phyloP scores from a whole-genome alignment of 1,140 invertebrate species.

The Cheumatopsyche charites region DNA sequence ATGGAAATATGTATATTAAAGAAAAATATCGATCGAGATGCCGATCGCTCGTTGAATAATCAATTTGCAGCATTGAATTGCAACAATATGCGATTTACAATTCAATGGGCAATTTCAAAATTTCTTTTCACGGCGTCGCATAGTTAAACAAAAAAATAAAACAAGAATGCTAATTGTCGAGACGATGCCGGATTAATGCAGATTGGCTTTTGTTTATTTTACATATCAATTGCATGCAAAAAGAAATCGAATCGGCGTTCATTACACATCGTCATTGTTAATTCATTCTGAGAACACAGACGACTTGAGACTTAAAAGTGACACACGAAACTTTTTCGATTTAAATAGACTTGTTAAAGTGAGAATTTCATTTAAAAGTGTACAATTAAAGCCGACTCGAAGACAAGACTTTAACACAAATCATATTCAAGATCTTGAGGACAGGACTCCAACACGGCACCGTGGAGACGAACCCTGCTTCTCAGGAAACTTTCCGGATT shows the following conservation, averaged over 20 bases:
- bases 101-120: conserved; percentile 9
- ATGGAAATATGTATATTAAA: too few relatives aligned
- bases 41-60: not conserved
- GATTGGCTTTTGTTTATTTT: not conserved
- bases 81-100: conserved; percentile 1
- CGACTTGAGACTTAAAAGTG: too few relatives aligned
- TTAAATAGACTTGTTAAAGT: too few relatives aligned
- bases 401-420: conserved; percentile 23
- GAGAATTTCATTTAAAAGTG: too few relatives aligned
- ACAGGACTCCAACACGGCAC: too few relatives aligned
- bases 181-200: conserved; percentile 2
- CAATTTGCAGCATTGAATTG: conserved; percentile 2
- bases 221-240: not conserved
- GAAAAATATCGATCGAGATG: not conserved
- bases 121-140: conserved; percentile 1
- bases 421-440: not conserved
- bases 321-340: too few relatives aligned
- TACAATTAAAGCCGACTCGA: too few relatives aligned
- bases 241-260: too few relatives aligned
- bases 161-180: not conserved
- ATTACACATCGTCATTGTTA: too few relatives aligned
- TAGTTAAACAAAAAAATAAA: too few relatives aligned
- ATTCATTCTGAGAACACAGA: too few relatives aligned
- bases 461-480: not conserved
- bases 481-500: conserved; percentile 29